phyloP scores from a whole-genome alignment of 2,797 vertebrate species.

The Thripadectes ignobilis region DNA sequence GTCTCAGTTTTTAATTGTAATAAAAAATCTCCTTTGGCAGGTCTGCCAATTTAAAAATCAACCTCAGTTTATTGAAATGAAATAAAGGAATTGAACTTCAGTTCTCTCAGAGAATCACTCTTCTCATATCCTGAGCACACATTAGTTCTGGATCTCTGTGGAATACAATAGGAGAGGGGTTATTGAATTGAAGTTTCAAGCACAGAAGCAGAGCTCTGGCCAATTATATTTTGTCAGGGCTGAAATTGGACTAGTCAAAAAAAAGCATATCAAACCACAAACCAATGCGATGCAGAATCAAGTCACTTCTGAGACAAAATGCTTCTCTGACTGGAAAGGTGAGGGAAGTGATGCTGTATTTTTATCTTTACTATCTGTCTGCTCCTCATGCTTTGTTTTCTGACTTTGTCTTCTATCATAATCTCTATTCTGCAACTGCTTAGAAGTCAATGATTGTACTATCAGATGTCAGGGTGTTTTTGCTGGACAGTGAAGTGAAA shows the following conservation, averaged over 20 bases:
- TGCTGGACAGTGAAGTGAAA: neutral
- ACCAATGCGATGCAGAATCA: neutral
- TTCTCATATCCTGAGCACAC: constrained; percentile 50
- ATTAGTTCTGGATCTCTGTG: constrained; percentile 56
- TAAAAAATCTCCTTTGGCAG: constrained; percentile 41
- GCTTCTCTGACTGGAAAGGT: constrained; percentile 16
- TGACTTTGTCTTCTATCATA: neutral
- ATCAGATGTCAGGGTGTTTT: neutral
- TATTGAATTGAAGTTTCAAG: constrained; percentile 66
- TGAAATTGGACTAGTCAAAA: constrained; percentile 48
- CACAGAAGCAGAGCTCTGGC: constrained; percentile 27
- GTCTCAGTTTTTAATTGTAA: constrained; percentile 48
- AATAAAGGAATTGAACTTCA: constrained; percentile 60
- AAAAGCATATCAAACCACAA: neutral
- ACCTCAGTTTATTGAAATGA: constrained; percentile 48
- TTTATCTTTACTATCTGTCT: neutral
- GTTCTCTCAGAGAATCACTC: constrained; percentile 34
- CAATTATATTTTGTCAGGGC: constrained; percentile 45
- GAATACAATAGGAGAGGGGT: constrained; percentile 57
- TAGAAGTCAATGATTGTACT: neutral
- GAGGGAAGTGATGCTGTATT: neutral
- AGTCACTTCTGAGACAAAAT: constrained; percentile 22
- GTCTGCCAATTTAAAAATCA: constrained; percentile 47
- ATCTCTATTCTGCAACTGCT: neutral
- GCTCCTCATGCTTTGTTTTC: neutral